These are phyloP conservation scores for Gavialis gangeticus DNA, from an alignment of 2,113 vertebrate genomes.

Conservation along the genomic window DNA sequence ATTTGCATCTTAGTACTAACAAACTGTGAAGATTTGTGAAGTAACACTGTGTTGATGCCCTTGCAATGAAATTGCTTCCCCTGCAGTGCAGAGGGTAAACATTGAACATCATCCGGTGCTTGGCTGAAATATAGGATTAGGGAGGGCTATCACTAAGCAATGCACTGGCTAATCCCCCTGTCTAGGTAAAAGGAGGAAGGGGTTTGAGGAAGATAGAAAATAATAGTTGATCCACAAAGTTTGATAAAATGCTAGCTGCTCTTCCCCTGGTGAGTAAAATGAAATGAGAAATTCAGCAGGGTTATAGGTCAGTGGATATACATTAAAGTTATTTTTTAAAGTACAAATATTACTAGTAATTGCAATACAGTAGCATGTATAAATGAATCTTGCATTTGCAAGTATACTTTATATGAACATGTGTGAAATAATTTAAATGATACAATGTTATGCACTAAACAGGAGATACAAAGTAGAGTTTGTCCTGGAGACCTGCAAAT, in stretches of 20 bases:
- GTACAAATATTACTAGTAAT: neutral
- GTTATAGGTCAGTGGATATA: neutral
- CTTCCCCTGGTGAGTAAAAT: neutral
- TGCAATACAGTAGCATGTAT: neutral
- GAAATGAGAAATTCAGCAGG: neutral
- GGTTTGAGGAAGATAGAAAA: neutral
- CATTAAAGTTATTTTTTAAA: neutral
- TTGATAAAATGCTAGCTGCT: neutral
- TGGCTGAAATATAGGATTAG: neutral
- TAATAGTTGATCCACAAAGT: neutral
- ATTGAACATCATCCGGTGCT: neutral
- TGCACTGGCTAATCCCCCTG: neutral
- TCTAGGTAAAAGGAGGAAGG: neutral
- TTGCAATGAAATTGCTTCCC: neutral
- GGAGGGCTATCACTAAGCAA: neutral
- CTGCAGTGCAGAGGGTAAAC: neutral
- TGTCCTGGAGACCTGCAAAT: neutral
- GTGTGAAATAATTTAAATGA: neutral
- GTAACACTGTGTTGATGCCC: neutral
- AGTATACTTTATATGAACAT: fast-evolving
- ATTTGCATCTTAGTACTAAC: too few species aligned
- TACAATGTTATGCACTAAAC: neutral
- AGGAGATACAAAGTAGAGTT: neutral
- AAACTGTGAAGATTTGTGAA: neutral
- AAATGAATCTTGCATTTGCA: fast-evolving